These are phyloP conservation scores for Cepaea hortensis DNA, from an alignment of 2,888 invertebrate genomes.

Conservation along the genomic window DNA sequence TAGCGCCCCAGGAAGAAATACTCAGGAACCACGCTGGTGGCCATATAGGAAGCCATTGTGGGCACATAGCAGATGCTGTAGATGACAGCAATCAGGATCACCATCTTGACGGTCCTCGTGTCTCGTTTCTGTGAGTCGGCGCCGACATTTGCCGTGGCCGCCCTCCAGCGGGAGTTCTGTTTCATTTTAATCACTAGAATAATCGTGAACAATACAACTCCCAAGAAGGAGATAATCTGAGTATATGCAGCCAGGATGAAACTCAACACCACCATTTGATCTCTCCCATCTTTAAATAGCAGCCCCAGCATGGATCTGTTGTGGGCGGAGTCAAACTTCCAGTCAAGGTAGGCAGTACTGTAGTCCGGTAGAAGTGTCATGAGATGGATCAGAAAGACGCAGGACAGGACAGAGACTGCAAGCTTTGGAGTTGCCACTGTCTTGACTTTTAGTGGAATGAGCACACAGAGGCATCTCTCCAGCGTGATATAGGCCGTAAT, in stretches of 20 bases:
- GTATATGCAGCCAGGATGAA: slow-evolving; percentile 9
- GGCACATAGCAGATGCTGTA: slow-evolving; percentile 13
- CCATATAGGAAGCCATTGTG: background rate
- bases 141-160: background rate
- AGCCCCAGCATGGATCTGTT: slow-evolving; percentile 19
- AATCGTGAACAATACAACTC: background rate
- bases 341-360: slow-evolving; percentile 1
- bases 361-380: background rate
- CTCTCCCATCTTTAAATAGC: background rate
- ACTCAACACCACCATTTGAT: slow-evolving; percentile 1
- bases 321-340: background rate
- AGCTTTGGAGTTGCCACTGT: background rate
- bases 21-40: slow-evolving; percentile 1
- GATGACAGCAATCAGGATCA: slow-evolving; percentile 12
- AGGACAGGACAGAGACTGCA: background rate
- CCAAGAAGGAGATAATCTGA: background rate
- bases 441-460: too few species aligned
- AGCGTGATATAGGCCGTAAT: too few species aligned
- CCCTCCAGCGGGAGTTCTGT: slow-evolving; percentile 7
- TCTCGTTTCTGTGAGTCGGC: background rate
- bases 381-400: background rate
- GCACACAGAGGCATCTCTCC: too few species aligned
- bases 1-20: background rate
- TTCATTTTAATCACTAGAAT: slow-evolving; percentile 20
- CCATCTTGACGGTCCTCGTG: background rate